These are phyloP conservation scores for Vanessa atalanta DNA, from an alignment of 1,140 invertebrate genomes.

Conservation along the genomic window DNA sequence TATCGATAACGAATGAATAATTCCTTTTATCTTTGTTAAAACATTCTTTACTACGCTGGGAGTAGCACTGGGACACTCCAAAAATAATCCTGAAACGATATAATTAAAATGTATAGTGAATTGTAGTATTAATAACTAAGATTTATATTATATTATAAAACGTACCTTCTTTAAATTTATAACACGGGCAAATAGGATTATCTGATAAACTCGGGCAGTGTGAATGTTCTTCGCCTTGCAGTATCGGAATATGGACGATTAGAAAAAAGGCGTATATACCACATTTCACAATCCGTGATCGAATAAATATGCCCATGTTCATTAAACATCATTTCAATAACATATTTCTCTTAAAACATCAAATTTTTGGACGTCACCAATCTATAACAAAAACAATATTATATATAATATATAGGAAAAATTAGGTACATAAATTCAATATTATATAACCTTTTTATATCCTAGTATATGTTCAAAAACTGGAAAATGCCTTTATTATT, in stretches of 20 bases:
- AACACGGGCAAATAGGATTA: conserved; percentile 92
- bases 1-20: conserved; percentile 91
- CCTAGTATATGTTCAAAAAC: too few species aligned
- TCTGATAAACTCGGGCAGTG: conserved; percentile 86
- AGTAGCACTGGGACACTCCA: conserved; percentile 93
- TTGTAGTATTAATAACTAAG: not conserved
- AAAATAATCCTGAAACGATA: conserved; percentile 84
- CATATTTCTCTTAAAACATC: conserved; percentile 61
- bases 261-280: conserved; percentile 69
- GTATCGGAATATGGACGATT: conserved; percentile 73
- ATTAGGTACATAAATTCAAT: not conserved
- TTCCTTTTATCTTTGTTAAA: conserved; percentile 84
- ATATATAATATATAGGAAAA: not conserved
- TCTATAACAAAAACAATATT: conserved; percentile 38
- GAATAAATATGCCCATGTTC: conserved; percentile 70
- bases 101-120: not conserved
- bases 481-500: too few species aligned
- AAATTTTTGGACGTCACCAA: conserved; percentile 31
- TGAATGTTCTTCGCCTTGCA: conserved; percentile 77
- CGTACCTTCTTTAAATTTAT: conserved; percentile 92
- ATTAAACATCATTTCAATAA: conserved; percentile 71
- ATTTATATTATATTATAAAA: not conserved
- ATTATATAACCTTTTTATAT: too few species aligned
- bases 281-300: conserved; percentile 63
- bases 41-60: conserved; percentile 82